phyloP scores from a whole-genome alignment of 35 echinoderm and acorn worm species.

The Lytechinus variegatus region DNA sequence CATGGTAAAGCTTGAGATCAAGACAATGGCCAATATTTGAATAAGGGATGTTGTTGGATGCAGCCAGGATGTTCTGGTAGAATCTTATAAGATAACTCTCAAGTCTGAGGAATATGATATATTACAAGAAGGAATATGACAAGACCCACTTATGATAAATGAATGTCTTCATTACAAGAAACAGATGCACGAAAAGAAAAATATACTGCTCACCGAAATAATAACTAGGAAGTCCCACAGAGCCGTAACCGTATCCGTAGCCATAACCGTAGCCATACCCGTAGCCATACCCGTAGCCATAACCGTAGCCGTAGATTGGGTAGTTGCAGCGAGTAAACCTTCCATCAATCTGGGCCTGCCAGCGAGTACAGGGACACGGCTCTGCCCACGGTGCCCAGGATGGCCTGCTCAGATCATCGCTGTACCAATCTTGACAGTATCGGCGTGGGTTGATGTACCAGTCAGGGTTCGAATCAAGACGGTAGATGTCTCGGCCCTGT shows the following conservation, averaged over 20 bases:
- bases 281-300: neutral
- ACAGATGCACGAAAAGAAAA: neutral
- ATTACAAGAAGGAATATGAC: too few relatives aligned
- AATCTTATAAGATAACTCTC: too few relatives aligned
- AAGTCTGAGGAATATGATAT: too few relatives aligned
- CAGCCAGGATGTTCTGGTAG: too few relatives aligned
- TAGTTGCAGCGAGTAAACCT: conserved; percentile 17
- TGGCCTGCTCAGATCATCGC: neutral
- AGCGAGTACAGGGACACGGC: neutral
- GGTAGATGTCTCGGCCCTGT: neutral
- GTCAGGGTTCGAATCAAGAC: neutral
- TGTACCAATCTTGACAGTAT: conserved; percentile 9
- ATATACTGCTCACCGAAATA: neutral
- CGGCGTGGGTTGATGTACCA: neutral
- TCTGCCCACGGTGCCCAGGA: neutral
- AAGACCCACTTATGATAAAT: too few relatives aligned
- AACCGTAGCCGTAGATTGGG: neutral
- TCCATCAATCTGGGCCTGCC: conserved; percentile 13
- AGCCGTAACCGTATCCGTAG: neutral
- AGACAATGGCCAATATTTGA: too few relatives aligned
- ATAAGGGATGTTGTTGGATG: too few relatives aligned
- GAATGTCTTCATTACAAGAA: too few relatives aligned
- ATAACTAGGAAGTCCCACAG: neutral
- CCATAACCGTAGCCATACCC: neutral
- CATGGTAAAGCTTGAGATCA: too few relatives aligned